Conservation (phyloP, 2,113 vertebrate genomes). For the Pseudopodoces humilis region DNA sequence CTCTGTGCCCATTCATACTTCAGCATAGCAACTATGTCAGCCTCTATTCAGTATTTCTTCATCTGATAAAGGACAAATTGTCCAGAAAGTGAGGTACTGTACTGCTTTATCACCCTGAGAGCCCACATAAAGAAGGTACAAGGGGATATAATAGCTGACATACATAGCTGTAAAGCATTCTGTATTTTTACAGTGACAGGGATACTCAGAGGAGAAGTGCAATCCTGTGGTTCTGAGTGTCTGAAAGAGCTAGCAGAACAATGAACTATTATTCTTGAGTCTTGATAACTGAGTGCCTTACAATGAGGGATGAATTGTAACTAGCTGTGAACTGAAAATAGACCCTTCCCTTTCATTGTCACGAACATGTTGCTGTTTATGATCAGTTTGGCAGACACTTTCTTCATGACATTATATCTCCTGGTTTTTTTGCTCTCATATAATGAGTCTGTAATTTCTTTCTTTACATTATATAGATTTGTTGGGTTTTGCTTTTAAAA, state of each 20-base stretch:
- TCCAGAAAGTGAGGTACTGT: background rate
- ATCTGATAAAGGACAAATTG: background rate
- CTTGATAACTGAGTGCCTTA: conserved; percentile 10
- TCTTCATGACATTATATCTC: background rate
- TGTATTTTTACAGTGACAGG: background rate
- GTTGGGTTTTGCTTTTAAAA: background rate
- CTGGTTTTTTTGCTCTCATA: background rate
- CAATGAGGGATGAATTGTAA: background rate
- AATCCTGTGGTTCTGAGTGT: background rate
- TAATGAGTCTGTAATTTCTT: background rate
- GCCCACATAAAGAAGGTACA: background rate
- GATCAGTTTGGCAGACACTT: background rate
- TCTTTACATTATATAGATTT: background rate
- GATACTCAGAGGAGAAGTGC: background rate
- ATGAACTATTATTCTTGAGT: background rate
- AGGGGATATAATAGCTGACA: background rate
- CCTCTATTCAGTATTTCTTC: background rate
- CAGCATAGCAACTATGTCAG: background rate
- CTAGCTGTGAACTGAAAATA: background rate
- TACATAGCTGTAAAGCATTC: background rate
- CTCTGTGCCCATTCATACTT: background rate
- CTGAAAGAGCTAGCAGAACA: conserved; percentile 25
- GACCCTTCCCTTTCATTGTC: background rate
- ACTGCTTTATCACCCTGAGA: background rate
- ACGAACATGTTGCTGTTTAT: background rate